phyloP scores from a whole-genome alignment of 2,113 vertebrate species.

The Heloderma charlesbogerti region DNA sequence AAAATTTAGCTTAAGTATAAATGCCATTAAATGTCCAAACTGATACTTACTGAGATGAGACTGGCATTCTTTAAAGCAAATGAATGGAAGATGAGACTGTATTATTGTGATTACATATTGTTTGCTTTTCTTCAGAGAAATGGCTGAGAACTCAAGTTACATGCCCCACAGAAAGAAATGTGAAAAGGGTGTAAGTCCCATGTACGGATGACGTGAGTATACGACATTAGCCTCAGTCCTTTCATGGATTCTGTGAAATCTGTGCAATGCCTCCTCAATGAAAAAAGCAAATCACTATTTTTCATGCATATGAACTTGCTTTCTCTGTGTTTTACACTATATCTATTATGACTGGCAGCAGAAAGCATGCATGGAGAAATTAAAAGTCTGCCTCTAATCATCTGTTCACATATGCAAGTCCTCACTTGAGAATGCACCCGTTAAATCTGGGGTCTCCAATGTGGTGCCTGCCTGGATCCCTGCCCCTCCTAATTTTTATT shows the following conservation, averaged over 20 bases:
- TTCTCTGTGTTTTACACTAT: neutral
- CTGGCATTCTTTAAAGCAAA: neutral
- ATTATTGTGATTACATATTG: neutral
- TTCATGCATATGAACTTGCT: neutral
- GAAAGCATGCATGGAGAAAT: neutral
- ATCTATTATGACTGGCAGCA: neutral
- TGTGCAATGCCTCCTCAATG: too few species aligned
- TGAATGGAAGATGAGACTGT: neutral
- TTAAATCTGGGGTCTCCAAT: too few species aligned
- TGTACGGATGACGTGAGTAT: neutral
- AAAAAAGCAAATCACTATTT: too few species aligned
- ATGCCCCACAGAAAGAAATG: neutral
- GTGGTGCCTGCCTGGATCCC: too few species aligned
- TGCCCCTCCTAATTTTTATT: too few species aligned
- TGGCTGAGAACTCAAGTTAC: neutral
- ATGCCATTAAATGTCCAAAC: neutral
- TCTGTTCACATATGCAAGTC: neutral
- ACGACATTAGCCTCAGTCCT: neutral
- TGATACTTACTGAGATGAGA: neutral
- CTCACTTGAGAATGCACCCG: neutral
- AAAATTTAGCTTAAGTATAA: neutral
- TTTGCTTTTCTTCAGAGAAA: neutral
- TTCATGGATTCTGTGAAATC: neutral
- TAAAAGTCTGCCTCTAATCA: neutral
- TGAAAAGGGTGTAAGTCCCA: neutral